Evolutionary conservation across 2,888 invertebrate species (phyloP).

Genomic region (Chymomyza caudatula): DNA sequence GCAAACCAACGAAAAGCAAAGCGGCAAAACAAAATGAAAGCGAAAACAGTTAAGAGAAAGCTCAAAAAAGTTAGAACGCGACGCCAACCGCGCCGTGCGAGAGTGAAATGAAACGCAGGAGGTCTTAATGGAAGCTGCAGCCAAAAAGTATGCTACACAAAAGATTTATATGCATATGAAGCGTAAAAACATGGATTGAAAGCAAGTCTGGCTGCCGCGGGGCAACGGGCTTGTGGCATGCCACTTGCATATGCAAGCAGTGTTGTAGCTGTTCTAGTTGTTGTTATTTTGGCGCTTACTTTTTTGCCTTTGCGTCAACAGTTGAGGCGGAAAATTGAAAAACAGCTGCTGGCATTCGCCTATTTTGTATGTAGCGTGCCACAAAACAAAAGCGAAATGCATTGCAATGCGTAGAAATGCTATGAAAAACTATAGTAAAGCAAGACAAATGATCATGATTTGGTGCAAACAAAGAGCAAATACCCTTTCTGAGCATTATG

Average conservation of each 20-base stretch:
- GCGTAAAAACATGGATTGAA: constrained; percentile 11
- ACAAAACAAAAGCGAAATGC: constrained; percentile 14
- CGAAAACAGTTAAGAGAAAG: not conserved
- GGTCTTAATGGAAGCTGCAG: constrained; percentile 35
- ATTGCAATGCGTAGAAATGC: constrained; percentile 7
- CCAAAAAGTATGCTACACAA: constrained; percentile 32
- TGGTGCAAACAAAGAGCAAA: not conserved
- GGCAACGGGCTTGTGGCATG: constrained; percentile 6
- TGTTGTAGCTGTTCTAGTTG: constrained; percentile 25
- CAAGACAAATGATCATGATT: constrained; percentile 25
- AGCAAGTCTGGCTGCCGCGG: not conserved
- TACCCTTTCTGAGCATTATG: not conserved
- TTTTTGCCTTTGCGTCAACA: constrained; percentile 45
- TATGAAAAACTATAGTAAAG: constrained; percentile 15
- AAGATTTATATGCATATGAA: constrained; percentile 26
- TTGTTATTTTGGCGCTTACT: constrained; percentile 11
- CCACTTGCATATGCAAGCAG: constrained; percentile 57
- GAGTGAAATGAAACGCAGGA: not conserved
- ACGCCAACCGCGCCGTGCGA: not conserved
- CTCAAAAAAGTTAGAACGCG: not conserved
- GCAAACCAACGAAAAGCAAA: not conserved
- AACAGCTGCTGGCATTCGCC: constrained; percentile 57
- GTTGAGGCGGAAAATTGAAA: constrained; percentile 72
- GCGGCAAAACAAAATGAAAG: not conserved
- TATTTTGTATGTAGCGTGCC: constrained; percentile 22